Conservation (phyloP, 53 echinoderm and acorn worm genomes). For the Antedon mediterranea region DNA sequence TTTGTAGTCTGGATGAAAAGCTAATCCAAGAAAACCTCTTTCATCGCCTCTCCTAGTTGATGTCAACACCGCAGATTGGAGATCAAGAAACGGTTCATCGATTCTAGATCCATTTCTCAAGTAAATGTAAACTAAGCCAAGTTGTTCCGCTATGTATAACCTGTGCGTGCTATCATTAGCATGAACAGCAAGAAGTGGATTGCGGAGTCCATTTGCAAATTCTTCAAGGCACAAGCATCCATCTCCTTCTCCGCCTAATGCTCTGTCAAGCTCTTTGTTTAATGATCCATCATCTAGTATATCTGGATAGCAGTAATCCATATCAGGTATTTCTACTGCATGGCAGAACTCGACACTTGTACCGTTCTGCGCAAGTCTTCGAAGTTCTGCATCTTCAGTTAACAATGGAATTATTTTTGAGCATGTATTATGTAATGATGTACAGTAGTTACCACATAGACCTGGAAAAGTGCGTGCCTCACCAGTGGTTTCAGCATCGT, state of each 20-base stretch:
- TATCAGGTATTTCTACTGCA: conserved; percentile 38
- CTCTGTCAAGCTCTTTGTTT: conserved; percentile 28
- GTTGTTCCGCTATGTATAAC: conserved; percentile 73
- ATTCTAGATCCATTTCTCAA: conserved; percentile 46
- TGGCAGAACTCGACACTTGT: conserved; percentile 50
- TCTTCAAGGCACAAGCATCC: conserved; percentile 79
- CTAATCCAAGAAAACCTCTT: conserved; percentile 72
- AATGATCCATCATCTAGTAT: conserved; percentile 38
- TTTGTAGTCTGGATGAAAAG: conserved; percentile 62
- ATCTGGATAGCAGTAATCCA: conserved; percentile 76
- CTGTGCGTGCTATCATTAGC: conserved; percentile 81
- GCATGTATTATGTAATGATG: conserved; percentile 46
- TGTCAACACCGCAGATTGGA: conserved; percentile 44
- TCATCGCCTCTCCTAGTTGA: conserved; percentile 51
- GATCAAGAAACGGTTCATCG: conserved; percentile 72
- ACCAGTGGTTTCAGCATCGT: conserved; percentile 44
- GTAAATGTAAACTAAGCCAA: conserved; percentile 56
- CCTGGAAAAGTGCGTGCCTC: conserved; percentile 40
- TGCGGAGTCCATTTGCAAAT: conserved; percentile 68
- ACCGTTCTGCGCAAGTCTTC: conserved; percentile 10
- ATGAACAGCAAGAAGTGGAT: conserved; percentile 61
- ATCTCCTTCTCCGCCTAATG: conserved; percentile 39
- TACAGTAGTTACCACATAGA: conserved; percentile 56
- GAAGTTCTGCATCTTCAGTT: conserved; percentile 31
- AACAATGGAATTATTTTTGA: conserved; percentile 35